phyloP scores from a whole-genome alignment of 92 coral and sea anemone genomes.

The Parazoanthus darwini region DNA sequence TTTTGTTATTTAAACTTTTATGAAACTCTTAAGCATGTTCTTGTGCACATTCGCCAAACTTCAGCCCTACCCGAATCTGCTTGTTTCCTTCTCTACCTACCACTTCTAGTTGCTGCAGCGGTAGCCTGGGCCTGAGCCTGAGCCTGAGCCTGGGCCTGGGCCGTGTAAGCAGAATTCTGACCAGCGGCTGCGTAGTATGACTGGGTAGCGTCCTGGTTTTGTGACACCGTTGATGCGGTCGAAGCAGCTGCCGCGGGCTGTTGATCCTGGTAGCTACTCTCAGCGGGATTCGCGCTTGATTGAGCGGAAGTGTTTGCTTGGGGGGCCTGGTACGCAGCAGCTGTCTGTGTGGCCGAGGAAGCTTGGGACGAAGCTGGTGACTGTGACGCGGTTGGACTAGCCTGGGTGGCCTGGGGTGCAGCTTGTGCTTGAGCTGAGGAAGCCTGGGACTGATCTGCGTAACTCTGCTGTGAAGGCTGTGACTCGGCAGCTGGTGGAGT shows the following conservation, averaged over 20 bases:
- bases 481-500: background rate
- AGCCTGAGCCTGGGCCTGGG: background rate
- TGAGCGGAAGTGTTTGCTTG: background rate
- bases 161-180: conserved; percentile 13
- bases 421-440: background rate
- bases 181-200: conserved; percentile 12
- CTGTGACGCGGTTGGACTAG: background rate
- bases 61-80: too few relatives aligned
- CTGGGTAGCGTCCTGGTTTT: background rate
- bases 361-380: background rate
- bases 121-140: conserved; percentile 15
- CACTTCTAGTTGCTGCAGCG: conserved; percentile 30
- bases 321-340: conserved; percentile 30
- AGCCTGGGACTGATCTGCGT: conserved; percentile 14
- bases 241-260: conserved; percentile 7
- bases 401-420: conserved; percentile 12
- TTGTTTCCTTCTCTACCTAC: conserved; percentile 1
- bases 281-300: background rate
- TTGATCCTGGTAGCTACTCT: conserved; percentile 24
- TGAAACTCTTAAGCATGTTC: too few relatives aligned
- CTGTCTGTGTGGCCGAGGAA: conserved; percentile 14
- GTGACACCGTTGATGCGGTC: conserved; percentile 9
- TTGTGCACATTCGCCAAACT: too few relatives aligned
- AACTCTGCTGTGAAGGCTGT: conserved; percentile 16
- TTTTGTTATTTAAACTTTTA: too few relatives aligned